Conservation (phyloP, 2,888 invertebrate species). For the Craniophora ligustri region DNA sequence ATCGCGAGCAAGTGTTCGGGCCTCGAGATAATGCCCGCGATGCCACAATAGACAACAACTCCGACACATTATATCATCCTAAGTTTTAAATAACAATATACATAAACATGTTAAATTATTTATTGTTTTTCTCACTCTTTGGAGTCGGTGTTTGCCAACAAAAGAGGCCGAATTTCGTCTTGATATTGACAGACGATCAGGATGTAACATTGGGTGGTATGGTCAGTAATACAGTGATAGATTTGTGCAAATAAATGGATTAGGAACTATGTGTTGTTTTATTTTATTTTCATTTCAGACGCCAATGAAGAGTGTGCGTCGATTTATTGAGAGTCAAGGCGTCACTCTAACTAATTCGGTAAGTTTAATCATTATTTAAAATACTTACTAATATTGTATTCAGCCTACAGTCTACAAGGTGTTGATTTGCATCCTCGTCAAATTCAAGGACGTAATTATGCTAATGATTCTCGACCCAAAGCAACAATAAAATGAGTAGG, state of each 20-base stretch:
- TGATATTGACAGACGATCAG: slow-evolving; percentile 96
- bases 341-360: slow-evolving; percentile 93
- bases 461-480: too few relatives aligned
- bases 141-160: slow-evolving; percentile 58
- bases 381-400: too few relatives aligned
- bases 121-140: slow-evolving; percentile 70
- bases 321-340: slow-evolving; percentile 90
- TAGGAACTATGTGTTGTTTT: slow-evolving; percentile 60
- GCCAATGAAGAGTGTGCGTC: slow-evolving; percentile 90
- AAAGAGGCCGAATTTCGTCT: slow-evolving; percentile 91
- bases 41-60: slow-evolving; percentile 72
- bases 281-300: slow-evolving; percentile 85
- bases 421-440: too few relatives aligned
- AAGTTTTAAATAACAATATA: slow-evolving; percentile 46
- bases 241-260: slow-evolving; percentile 71
- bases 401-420: too few relatives aligned
- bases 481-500: too few relatives aligned
- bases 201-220: slow-evolving; percentile 93
- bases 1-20: slow-evolving; percentile 94
- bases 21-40: slow-evolving; percentile 92
- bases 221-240: slow-evolving; percentile 84
- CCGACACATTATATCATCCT: slow-evolving; percentile 32
- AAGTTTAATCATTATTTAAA: slow-evolving; percentile 72
- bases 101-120: slow-evolving; percentile 78
- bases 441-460: too few relatives aligned